Base-by-base conservation (phyloP, 2,113 vertebrate genomes). In the Neolamprologus brichardi region DNA sequence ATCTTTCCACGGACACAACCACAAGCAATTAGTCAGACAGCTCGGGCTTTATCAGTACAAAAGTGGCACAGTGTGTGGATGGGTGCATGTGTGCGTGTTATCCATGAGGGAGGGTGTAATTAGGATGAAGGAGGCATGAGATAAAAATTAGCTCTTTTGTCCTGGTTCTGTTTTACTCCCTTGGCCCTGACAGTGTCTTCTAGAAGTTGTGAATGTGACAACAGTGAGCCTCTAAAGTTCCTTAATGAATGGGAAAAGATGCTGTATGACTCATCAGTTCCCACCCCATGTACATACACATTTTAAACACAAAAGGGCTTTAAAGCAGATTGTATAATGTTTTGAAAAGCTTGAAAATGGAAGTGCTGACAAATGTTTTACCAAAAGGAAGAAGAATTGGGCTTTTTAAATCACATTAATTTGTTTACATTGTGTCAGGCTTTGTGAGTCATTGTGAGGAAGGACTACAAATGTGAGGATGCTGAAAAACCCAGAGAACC, bases 11-110 rank as follows among this genome's bases (percentile, higher is more conserved):
- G 85, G 83, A 84, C 54, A 88, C 81, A 88, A 87, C 89, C 91
- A 86, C 87, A 89, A 90, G 91, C 94, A 96, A 95, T 96, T 94
- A 95, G 93, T 80, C 64, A 64, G 90, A 90, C 88, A 91, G 91
- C 88, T 82, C 44, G 0, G 32, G 84, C 62, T 79, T 90, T 89
- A 91, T 93, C 90, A 84, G 87, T n/a, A 81, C 79, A 87, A 88
- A 87, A 91, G 83, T 87, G 77, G 30, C 79, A 84, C 54, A 84
- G 15, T 80, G 32, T 82, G 86, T 67, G 81, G 84, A 23, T 75
- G 81, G 9, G 28, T 75, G 83, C n/a, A 49, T 70, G 84, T 41
- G 70, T 52, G 86, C 18, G 14, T 51, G 79, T 87, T 70, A 30
- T 67, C 88, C 52, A 72, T 15, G 17, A 82, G 64, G 82, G 79